Conservation (phyloP, 2,797 vertebrate species). For the Pseudochirops cupreus region DNA sequence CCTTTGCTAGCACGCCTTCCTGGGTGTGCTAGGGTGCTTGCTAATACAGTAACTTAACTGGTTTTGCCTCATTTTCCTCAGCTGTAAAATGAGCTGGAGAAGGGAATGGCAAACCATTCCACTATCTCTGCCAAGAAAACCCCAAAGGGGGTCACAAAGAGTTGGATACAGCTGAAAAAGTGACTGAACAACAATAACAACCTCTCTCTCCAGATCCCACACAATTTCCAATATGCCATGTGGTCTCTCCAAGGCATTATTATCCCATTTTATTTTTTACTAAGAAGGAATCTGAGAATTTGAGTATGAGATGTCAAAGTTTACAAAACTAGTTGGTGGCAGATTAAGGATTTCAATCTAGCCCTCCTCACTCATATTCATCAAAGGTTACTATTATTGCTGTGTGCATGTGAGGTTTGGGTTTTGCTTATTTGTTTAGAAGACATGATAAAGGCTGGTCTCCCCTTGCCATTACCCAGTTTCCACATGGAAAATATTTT, state of each 20-base stretch:
- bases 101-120: neutral
- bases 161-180: neutral
- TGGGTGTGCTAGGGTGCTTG: too few relatives aligned
- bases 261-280: neutral
- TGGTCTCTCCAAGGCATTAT: neutral
- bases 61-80: neutral
- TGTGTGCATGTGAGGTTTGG: neutral
- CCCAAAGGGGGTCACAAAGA: neutral
- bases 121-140: neutral
- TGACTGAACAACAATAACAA: neutral
- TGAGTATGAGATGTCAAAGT: neutral
- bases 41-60: neutral
- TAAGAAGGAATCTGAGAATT: neutral
- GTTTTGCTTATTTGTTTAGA: neutral
- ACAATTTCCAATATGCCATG: neutral
- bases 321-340: neutral
- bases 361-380: neutral
- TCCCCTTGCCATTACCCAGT: neutral
- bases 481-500: neutral
- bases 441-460: neutral
- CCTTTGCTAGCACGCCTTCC: too few relatives aligned
- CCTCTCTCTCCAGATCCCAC: neutral
- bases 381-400: neutral
- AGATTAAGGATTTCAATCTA: neutral
- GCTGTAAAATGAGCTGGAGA: neutral